Evolutionary conservation across 2,113 vertebrate genomes (phyloP).

Genomic region (Bubo bubo): DNA sequence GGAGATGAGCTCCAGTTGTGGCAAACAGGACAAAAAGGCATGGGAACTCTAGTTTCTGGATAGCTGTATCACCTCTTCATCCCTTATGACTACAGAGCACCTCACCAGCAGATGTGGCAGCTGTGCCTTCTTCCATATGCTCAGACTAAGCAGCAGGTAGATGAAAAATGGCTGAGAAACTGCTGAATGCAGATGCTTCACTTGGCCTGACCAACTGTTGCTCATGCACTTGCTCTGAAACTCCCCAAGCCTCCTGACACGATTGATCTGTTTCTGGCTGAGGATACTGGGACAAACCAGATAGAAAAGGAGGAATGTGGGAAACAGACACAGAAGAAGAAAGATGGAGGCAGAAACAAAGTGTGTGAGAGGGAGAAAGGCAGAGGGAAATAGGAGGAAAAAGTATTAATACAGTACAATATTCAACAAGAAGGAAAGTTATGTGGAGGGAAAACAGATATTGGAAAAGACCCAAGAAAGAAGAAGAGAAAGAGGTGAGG

Average conservation of each 20-base stretch:
- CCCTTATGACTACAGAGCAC: not conserved
- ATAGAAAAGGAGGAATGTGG: not conserved
- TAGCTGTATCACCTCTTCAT: not conserved
- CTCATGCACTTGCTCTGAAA: not conserved
- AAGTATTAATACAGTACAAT: not conserved
- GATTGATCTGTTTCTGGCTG: not conserved
- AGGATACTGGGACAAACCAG: not conserved
- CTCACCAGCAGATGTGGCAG: not conserved
- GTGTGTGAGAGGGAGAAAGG: not conserved
- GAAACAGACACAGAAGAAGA: not conserved
- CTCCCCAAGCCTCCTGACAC: not conserved
- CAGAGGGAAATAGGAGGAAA: not conserved
- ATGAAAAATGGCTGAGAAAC: not conserved
- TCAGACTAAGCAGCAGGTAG: not conserved
- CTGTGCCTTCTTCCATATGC: not conserved
- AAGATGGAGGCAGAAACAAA: not conserved
- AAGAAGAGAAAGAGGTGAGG: slow-evolving; percentile 4
- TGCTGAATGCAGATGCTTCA: not conserved
- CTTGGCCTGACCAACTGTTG: not conserved
- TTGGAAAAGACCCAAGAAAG: slow-evolving; percentile 18
- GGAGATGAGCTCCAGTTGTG: not conserved
- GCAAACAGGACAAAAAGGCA: not conserved
- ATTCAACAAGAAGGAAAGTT: not conserved
- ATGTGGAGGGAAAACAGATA: not conserved
- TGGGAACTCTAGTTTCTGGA: not conserved